A percentile compares a stretch with the other conserved stretches of the same genome.
Conservation (phyloP, 2,888 invertebrate genomes). For the Cactoblastis cactorum region DNA sequence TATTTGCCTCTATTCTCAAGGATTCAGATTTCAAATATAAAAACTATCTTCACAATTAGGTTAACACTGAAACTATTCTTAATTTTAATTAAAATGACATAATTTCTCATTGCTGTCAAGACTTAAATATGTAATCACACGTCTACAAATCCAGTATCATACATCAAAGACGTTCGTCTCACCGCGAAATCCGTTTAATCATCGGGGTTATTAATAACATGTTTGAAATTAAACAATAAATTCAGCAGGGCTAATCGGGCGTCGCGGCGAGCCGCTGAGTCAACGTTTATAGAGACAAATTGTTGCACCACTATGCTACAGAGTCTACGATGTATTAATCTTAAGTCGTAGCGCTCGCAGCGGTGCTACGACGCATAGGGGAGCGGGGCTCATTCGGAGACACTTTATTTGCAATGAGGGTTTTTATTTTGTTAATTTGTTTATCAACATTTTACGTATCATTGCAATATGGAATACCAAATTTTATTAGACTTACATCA, state of each 20-base stretch:
- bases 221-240: slow-evolving; percentile 79
- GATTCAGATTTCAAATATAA: no score
- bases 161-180: slow-evolving; percentile 68
- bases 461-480: background rate
- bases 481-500: background rate
- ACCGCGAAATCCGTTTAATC: slow-evolving; percentile 74
- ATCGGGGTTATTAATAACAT: slow-evolving; percentile 76
- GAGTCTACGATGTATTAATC: slow-evolving; percentile 74
- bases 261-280: slow-evolving; percentile 71
- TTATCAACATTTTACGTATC: background rate
- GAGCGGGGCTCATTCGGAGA: slow-evolving; percentile 29
- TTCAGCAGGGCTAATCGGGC: slow-evolving; percentile 75
- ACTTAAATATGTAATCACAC: slow-evolving; percentile 31
- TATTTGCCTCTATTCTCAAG: no score
- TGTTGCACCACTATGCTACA: slow-evolving; percentile 67
- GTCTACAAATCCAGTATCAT: slow-evolving; percentile 42
- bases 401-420: slow-evolving; percentile 17
- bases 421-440: background rate
- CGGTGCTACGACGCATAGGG: background rate
- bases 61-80: no score
- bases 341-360: slow-evolving; percentile 43
- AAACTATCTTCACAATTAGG: no score
- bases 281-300: slow-evolving; percentile 80
- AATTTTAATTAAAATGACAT: no score
- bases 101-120: background rate